Conservation (phyloP, 2,888 invertebrate genomes). For the Pyrgus malvae region DNA sequence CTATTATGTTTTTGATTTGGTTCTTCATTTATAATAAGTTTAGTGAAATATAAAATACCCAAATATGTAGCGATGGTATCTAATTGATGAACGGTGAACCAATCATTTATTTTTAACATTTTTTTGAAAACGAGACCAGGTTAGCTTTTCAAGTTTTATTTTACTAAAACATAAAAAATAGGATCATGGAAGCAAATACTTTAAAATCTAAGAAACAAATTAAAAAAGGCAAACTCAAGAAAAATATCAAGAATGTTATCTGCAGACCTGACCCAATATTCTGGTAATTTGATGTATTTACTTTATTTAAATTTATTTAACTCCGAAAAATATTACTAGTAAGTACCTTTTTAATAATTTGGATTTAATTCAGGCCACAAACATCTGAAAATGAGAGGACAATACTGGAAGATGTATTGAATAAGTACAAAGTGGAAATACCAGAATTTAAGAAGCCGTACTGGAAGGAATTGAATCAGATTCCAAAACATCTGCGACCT, state of each 20-base stretch:
- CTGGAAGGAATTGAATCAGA: conserved; percentile 63
- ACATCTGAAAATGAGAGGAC: conserved; percentile 47
- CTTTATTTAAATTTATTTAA: background rate
- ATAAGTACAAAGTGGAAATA: conserved; percentile 52
- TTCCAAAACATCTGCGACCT: conserved; percentile 64
- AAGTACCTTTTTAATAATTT: background rate
- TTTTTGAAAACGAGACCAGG: too few relatives aligned
- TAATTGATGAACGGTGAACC: too few relatives aligned
- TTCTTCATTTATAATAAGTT: too few relatives aligned
- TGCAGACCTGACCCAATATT: conserved; percentile 63
- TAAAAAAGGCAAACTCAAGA: conserved; percentile 68
- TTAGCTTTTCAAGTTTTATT: background rate
- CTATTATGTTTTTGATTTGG: too few relatives aligned
- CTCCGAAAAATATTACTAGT: background rate
- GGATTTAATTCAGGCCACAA: conserved; percentile 49
- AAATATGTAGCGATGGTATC: too few relatives aligned
- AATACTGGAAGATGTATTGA: conserved; percentile 43
- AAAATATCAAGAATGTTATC: conserved; percentile 69
- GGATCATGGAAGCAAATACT: conserved; percentile 52
- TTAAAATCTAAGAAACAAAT: conserved; percentile 58
- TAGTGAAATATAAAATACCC: too few relatives aligned
- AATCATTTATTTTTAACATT: too few relatives aligned
- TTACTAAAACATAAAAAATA: too few relatives aligned
- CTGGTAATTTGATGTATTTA: conserved; percentile 51
- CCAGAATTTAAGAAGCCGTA: conserved; percentile 60